Evolutionary conservation across 1,140 invertebrate genomes (phyloP), one percentile per base, ranked within the genome.

Genomic region (Anadara kagoshimensis): DNA sequence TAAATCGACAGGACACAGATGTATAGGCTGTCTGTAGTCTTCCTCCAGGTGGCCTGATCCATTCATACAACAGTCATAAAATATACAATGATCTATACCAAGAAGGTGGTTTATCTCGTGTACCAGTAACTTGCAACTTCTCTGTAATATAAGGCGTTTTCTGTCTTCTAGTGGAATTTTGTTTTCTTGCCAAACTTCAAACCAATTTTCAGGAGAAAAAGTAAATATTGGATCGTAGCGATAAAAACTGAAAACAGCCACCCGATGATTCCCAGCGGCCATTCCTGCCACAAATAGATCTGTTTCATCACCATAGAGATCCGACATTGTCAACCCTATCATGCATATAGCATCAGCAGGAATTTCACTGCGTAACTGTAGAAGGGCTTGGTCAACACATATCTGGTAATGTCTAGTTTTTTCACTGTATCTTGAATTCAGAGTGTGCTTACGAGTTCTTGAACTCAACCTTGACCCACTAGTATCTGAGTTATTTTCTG

Each of bases 211-310:
- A 44, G 61, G 77, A 14, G 81, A 84, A 71, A 85, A 86, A 20
- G 65, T 78, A 11, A 86, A 29, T 57, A 76, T 71, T 24, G 86
- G 85, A 54, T 86, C 76, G 58, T 87, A 87, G n/a, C 86, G 65
- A 59, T 76, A 73, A 12, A 85, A 75, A 69, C 85, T 86, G 63
- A 87, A 87, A 4, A 86, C 74, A 24, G 83, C 86, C 5, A 87
- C 86, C 53, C 75, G 65, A 24, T 81, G 64, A 57, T 80, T 79
- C 3, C 86, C 86, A 53, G 81, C 76, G 20, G 85, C 85, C 84
- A 86, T 84, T 26, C 86, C 86, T 26, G 86, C 85, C 8, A 87
- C 85, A 82, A 87, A 87, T 8, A 87, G 73, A 65, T 87, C 86
- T 41, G 64, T 67, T 12, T 85, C 78, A 43, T 84, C 85, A 44